Base-by-base conservation (phyloP, 2,113 vertebrate species). In the Catharus fuscescens region DNA sequence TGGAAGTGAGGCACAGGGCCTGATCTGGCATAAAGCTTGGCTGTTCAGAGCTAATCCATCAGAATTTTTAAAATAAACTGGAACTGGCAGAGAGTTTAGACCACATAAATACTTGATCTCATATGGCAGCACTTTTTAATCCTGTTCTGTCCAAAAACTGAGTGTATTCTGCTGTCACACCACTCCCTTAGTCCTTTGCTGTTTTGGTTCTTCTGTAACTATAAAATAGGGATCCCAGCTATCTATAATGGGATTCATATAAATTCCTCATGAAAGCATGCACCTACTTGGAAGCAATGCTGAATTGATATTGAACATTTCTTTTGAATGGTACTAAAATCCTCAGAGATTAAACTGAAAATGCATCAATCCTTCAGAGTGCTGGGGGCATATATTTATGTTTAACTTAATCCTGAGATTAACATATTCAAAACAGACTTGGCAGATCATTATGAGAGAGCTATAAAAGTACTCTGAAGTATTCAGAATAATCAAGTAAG, bases 401-500 rank as follows among this genome's bases (percentile, higher is more conserved):
- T 61, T 73, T 77, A 65, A 73, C 32, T 66, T 90, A 70, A 93
- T 38, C 50, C 64, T 19, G 24, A 80, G 52, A 88, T 83, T 71
- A 93, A 60, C 26, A 31, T 80, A 79, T 80, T 73, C 44, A 88
- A 54, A 93, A 80, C 23, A 83, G 67, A 71, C 34, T 77, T 73
- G 71, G 52, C 76, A 73, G 53, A 54, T 93, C 47, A 29, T 88
- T 93, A 42, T 57, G 78, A 76, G 72, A 34, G 31, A 50, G 40
- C 18, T 85, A 26, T 28, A 34, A 88, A 56, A 77, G 29, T 72
- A 48, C 47, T 90, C 47, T 64, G 80, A 90, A 80, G 24, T 69
- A 77, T 77, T 90, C 76, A 72, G 62, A 82, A 71, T 82, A 85
- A 96, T 82, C 85, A 88, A 94, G 74, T n/a, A 54, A 86, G 67